Percentiles rank a stretch among this genome's conserved stretches.
Evolutionary conservation across 2,113 vertebrate genomes (phyloP).

Genomic region (Scophthalmus maximus): DNA sequence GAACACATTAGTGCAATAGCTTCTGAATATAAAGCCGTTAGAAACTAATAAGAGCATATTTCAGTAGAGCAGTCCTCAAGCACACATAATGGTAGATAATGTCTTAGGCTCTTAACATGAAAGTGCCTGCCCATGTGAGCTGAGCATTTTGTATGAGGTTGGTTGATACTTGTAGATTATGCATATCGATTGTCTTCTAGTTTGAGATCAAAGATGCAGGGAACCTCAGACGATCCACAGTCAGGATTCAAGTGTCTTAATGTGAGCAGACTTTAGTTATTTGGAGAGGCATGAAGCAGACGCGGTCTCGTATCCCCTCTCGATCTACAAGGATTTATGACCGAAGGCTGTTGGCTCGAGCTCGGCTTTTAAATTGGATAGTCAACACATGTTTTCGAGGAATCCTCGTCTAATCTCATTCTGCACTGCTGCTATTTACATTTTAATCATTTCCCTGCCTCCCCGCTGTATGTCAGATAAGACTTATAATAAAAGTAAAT

Average conservation of each 20-base stretch:
- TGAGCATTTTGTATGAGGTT: constrained; percentile 11
- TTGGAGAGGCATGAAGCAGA: constrained; percentile 27
- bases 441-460: constrained; percentile 34
- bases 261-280: constrained; percentile 18
- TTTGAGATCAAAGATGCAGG: constrained; percentile 34
- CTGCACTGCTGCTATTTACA: constrained; percentile 24
- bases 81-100: background rate
- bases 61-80: background rate
- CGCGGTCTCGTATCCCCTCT: constrained; percentile 15
- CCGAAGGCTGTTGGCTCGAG: constrained; percentile 38
- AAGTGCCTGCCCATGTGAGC: constrained; percentile 2
- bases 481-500: constrained; percentile 38
- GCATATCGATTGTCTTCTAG: constrained; percentile 29
- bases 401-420: constrained; percentile 45
- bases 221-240: constrained; percentile 20
- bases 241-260: constrained; percentile 16
- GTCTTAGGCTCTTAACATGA: background rate
- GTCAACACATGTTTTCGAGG: constrained; percentile 40
- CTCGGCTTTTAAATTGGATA: constrained; percentile 59
- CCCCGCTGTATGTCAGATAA: constrained; percentile 27
- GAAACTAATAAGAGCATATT: constrained; percentile 10
- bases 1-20: constrained; percentile 7
- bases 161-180: constrained; percentile 13
- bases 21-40: constrained; percentile 14
- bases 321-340: constrained; percentile 58